These are phyloP conservation scores for Ctenomys sociabilis DNA, from an alignment of 2,113 vertebrate genomes.

Conservation along the genomic window DNA sequence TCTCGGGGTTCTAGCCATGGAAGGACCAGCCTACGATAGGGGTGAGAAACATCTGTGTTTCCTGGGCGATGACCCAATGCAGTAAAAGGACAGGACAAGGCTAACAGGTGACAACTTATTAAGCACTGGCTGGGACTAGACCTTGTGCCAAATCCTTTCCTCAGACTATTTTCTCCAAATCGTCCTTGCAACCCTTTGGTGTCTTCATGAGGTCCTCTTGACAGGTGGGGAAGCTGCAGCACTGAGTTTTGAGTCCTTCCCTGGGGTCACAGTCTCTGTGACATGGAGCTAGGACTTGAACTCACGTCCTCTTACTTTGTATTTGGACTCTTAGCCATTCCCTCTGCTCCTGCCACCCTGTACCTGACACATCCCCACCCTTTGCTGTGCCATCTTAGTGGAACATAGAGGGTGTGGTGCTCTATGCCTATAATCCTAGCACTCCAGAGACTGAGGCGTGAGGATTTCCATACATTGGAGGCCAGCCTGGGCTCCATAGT, in stretches of 20 bases:
- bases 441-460: not conserved
- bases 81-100: not conserved
- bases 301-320: not conserved
- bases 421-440: not conserved
- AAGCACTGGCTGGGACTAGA: not conserved
- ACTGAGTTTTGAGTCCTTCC: not conserved
- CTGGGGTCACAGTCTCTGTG: not conserved
- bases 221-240: not conserved
- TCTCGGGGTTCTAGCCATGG: not conserved
- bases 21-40: not conserved
- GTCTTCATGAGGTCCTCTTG: not conserved
- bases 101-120: not conserved
- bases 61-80: not conserved
- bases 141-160: not conserved
- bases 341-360: too few relatives aligned
- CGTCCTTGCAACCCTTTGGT: not conserved
- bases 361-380: rapidly evolving
- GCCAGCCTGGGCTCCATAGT: not conserved
- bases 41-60: not conserved
- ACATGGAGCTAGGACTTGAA: not conserved
- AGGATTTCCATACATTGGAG: not conserved
- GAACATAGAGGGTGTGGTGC: not conserved
- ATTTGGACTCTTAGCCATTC: not conserved
- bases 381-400: rapidly evolving
- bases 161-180: not conserved